Evolutionary conservation across 2,888 invertebrate species (phyloP), one percentile per base, ranked within the genome.

Genomic region (Tetragonisca angustula): DNA sequence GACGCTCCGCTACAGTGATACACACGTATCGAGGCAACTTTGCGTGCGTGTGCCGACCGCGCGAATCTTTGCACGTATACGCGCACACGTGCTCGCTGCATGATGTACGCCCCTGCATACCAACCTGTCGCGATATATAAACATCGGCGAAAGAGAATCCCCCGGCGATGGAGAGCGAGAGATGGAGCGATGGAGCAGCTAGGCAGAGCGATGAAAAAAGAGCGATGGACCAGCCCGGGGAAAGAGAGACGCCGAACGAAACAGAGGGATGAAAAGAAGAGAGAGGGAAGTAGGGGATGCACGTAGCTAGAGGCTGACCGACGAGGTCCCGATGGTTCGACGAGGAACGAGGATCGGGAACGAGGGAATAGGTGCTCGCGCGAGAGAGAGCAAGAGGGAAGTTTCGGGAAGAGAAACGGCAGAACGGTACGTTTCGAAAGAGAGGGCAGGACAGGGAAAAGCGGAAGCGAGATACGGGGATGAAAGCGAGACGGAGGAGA

Each of bases 91-190:
- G 11, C 0, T 0, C 62, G 27, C 17, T 43, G 73, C 54, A 79
- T 89, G 88, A 89, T 78, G 81, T 88, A 88, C 85, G 80, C 72
- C 68, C 77, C 81, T 85, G 85, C 89, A 86, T 89, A 89, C 87
- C 89, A 84, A 82, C 83, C 81, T 81, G 81, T 83, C 79, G 80
- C 83, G 85, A 89, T 87, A 79, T 83, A 88, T 88, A 87, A 89
- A 88, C 88, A 79, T 88, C 76, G 83, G 77, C 76, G 67, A 87
- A 83, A 86, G 84, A 79, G 86, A 86, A 83, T 76, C 15, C 71
- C 59, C 24, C 43, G 36, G 62, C 6, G 74, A 21, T 76, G 65
- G 71, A 32, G 76, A 65, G 76, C 27, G 6, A 43, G 49, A 49
- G 43, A 50, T 9, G 19, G 27, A 27, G 73, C 82, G 76, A 85